Percentiles rank a stretch among this genome's conserved stretches.
Evolutionary conservation across 2,888 invertebrate species (phyloP).

Genomic region (Synergus gifuensis): DNA sequence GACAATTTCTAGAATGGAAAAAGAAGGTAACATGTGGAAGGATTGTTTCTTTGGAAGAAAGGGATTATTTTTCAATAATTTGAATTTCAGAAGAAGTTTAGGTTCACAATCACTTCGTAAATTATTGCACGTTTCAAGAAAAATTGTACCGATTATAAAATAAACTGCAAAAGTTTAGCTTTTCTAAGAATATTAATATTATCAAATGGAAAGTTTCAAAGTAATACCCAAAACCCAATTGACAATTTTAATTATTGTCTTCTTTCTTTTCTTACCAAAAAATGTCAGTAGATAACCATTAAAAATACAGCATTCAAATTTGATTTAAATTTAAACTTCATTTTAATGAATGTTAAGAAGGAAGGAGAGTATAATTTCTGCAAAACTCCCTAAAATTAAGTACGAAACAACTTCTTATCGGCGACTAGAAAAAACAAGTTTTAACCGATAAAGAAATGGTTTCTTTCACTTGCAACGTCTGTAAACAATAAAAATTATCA

Average conservation of each 20-base stretch:
- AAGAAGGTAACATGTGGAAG: neutral
- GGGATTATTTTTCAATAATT: constrained; percentile 1
- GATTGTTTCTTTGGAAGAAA: neutral
- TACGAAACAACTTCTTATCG: neutral
- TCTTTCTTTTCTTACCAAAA: too few relatives aligned
- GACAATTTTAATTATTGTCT: neutral
- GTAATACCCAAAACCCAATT: neutral
- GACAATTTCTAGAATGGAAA: neutral
- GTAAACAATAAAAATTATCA: neutral
- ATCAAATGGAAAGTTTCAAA: neutral
- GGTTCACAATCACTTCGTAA: neutral
- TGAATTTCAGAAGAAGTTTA: neutral
- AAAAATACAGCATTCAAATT: too few relatives aligned
- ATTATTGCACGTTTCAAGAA: neutral
- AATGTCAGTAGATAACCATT: neutral
- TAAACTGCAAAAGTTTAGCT: neutral
- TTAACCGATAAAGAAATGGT: neutral
- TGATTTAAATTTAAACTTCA: too few relatives aligned
- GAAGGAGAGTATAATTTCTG: neutral
- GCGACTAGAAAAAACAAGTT: neutral
- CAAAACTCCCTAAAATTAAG: neutral
- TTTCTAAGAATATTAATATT: neutral
- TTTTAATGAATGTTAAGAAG: neutral
- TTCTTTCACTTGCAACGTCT: neutral
- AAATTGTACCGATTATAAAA: neutral